phyloP scores from a whole-genome alignment of 2,797 vertebrate species.

The Botia almorhae region DNA sequence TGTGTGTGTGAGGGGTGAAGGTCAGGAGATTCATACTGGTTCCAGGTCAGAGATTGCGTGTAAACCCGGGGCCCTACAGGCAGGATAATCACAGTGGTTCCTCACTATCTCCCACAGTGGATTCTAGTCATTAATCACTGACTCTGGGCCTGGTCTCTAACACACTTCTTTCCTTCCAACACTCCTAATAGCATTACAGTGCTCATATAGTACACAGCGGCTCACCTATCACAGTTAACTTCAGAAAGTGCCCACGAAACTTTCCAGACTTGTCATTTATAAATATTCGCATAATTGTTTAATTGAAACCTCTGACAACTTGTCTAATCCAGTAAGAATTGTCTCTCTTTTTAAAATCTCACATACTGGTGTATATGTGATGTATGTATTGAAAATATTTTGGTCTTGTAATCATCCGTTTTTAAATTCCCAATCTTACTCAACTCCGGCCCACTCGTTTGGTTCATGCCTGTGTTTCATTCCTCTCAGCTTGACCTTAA shows the following conservation, averaged over 20 bases:
- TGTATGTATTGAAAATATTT: slow-evolving; percentile 15
- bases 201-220: slow-evolving; percentile 31
- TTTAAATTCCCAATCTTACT: slow-evolving; percentile 1
- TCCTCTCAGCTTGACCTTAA: slow-evolving; percentile 74
- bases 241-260: slow-evolving; percentile 29
- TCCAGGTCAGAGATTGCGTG: slow-evolving; percentile 75
- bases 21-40: slow-evolving; percentile 74
- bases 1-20: slow-evolving; percentile 63
- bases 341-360: background rate
- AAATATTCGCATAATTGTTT: background rate
- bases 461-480: slow-evolving; percentile 16
- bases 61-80: slow-evolving; percentile 72
- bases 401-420: background rate
- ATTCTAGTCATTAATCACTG: slow-evolving; percentile 62
- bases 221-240: slow-evolving; percentile 18
- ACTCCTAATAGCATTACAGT: slow-evolving; percentile 56
- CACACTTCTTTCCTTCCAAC: slow-evolving; percentile 45
- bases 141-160: slow-evolving; percentile 53
- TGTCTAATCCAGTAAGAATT: too few relatives aligned
- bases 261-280: slow-evolving; percentile 21
- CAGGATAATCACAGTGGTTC: slow-evolving; percentile 66
- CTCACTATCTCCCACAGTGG: slow-evolving; percentile 60
- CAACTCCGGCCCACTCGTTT: slow-evolving; percentile 4
- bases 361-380: background rate
- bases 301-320: background rate